Evolutionary conservation across 2,888 invertebrate genomes (phyloP), one percentile per base, ranked within the genome.

Genomic region (Plebejus anna): DNA sequence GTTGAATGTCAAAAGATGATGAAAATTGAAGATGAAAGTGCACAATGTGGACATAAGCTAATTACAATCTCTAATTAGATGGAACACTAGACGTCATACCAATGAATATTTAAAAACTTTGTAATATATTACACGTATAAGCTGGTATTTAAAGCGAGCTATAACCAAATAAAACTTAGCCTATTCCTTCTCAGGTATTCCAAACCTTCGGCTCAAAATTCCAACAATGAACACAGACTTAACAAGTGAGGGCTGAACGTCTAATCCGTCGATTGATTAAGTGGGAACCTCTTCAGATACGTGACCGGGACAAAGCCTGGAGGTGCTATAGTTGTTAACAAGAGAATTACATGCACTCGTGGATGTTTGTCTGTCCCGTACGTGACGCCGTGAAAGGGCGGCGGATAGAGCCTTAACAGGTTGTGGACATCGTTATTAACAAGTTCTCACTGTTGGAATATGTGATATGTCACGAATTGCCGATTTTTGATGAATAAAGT

Each of bases 381-480:
- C 93, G 93, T 94, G 93, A 92, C 89, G 75, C 28, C 76, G 80
- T 90, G 86, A 93, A 94, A 86, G 84, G 88, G 88, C 89, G 89
- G 89, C 86, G 77, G 78, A 82, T 81, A 84, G 86, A 84, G 82
- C 84, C 84, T 82, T 82, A 82, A 89, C 92, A 93, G 92, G 93
- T 94, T 94, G 93, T 94, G 90, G 92, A 93, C 91, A 91, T 81
- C 81, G 80, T 85, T 86, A 89, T 90, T 92, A 91, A 88, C 90
- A 82, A 85, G 81, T 86, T 86, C 87, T 88, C 84, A 87, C 88
- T 82, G 81, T 85, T 87, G 86, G 85, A 88, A 87, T 88, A 86
- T 88, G 86, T 88, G 90, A 85, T 86, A 79, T 77, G 59, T 79
- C 78, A 81, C 79, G 79, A 76, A 66, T 5, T 79, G 76, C 75